These are phyloP conservation scores for Coelopa pilipes DNA, from an alignment of 2,888 invertebrate genomes.

Conservation along the genomic window DNA sequence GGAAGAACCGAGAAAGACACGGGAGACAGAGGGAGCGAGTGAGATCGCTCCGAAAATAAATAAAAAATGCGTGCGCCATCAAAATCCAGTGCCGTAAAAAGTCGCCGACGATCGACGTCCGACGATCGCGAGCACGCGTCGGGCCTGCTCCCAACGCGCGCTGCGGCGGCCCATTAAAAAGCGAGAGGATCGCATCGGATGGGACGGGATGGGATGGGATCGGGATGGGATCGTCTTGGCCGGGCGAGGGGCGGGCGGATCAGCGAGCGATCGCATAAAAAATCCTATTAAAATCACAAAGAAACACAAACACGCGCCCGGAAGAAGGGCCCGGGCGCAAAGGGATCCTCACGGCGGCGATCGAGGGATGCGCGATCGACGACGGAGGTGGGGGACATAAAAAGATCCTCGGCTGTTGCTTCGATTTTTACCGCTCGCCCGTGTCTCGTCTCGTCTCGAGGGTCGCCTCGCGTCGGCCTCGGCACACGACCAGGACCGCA, in stretches of 20 bases:
- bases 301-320: conserved; percentile 42
- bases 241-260: conserved; percentile 6
- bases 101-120: not conserved
- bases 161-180: conserved; percentile 23
- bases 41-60: not conserved
- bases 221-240: too few relatives aligned
- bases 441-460: too few relatives aligned
- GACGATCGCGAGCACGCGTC: conserved; percentile 22
- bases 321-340: conserved; percentile 15
- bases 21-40: too few relatives aligned
- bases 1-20: too few relatives aligned
- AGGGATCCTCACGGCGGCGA: not conserved
- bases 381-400: not conserved
- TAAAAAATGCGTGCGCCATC: not conserved
- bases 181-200: not conserved
- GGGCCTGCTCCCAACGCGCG: conserved; percentile 27
- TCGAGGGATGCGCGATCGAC: too few relatives aligned
- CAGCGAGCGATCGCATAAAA: conserved; percentile 45
- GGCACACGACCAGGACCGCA: conserved; percentile 10
- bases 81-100: not conserved
- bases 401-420: conserved; percentile 19
- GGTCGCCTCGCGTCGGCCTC: too few relatives aligned
- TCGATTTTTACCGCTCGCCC: too few relatives aligned
- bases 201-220: too few relatives aligned
- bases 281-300: conserved; percentile 57